phyloP scores from a whole-genome alignment of 92 coral and sea anemone species.

The Pocillopora meandrina region DNA sequence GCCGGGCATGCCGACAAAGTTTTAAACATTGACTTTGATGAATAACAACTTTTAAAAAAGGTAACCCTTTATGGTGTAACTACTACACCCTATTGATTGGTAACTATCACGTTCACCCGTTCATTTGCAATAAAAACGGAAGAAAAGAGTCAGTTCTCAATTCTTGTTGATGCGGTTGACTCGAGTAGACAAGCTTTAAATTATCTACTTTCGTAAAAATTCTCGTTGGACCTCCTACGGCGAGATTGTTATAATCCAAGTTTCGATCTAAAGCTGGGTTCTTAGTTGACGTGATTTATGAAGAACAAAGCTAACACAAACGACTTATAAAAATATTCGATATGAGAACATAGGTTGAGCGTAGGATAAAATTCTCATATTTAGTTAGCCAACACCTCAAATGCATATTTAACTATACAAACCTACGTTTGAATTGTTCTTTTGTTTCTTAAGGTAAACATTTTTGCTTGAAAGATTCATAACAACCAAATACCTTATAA shows the following conservation, averaged over 20 bases:
- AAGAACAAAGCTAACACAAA: too few species aligned
- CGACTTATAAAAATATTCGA: too few species aligned
- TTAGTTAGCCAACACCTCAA: not conserved
- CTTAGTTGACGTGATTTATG: not conserved
- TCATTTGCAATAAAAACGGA: too few species aligned
- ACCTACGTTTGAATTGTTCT: not conserved
- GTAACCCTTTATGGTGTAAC: not conserved
- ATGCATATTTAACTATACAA: slow-evolving; percentile 17
- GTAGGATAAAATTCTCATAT: not conserved
- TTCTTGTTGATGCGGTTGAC: not conserved
- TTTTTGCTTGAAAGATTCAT: not conserved
- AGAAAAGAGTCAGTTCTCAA: not conserved
- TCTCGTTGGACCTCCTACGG: slow-evolving; percentile 1
- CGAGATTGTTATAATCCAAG: not conserved
- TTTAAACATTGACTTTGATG: slow-evolving; percentile 4
- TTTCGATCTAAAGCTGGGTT: not conserved
- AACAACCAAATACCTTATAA: not conserved
- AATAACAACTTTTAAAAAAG: not conserved
- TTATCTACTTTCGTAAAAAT: not conserved
- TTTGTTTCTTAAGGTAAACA: slow-evolving; percentile 18
- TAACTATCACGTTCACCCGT: too few species aligned
- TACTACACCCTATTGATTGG: not conserved
- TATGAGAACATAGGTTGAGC: too few species aligned
- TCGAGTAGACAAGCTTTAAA: not conserved
- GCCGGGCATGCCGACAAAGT: slow-evolving; percentile 9